These are phyloP conservation scores for Elephantulus edwardii DNA, from an alignment of 2,113 vertebrate genomes.

Conservation along the genomic window DNA sequence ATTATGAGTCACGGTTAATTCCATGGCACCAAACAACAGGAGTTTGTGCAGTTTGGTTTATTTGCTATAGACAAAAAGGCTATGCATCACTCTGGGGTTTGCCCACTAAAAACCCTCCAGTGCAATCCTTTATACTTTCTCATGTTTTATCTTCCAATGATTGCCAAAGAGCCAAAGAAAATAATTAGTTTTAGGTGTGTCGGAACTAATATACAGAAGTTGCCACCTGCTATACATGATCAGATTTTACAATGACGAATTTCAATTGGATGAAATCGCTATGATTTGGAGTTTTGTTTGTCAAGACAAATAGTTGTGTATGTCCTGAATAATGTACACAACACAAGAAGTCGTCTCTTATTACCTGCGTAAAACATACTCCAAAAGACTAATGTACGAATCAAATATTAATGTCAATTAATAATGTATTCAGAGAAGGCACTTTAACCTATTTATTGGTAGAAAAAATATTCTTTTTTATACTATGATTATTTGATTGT, in stretches of 20 bases:
- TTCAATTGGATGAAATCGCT: neutral
- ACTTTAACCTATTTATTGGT: conserved; percentile 48
- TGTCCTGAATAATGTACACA: neutral
- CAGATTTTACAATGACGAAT: neutral
- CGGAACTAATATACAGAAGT: neutral
- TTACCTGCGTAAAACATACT: neutral
- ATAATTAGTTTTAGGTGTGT: neutral
- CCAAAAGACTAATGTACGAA: neutral
- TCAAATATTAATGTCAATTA: neutral
- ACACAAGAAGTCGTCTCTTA: neutral
- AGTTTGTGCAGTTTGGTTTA: neutral
- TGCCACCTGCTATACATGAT: neutral
- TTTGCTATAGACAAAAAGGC: neutral
- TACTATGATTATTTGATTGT: conserved; percentile 24
- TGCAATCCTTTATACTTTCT: neutral
- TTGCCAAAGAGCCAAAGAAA: neutral
- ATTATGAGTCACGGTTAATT: no score
- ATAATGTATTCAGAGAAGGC: conserved; percentile 14
- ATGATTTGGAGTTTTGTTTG: neutral
- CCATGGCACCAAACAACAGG: no score
- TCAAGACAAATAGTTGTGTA: neutral
- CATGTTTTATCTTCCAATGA: neutral
- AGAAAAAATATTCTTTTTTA: conserved; percentile 23
- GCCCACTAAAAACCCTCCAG: neutral
- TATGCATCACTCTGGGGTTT: neutral